These are phyloP conservation scores for Apodemus speciosus DNA, from an alignment of 2,113 vertebrate species.

Conservation along the genomic window DNA sequence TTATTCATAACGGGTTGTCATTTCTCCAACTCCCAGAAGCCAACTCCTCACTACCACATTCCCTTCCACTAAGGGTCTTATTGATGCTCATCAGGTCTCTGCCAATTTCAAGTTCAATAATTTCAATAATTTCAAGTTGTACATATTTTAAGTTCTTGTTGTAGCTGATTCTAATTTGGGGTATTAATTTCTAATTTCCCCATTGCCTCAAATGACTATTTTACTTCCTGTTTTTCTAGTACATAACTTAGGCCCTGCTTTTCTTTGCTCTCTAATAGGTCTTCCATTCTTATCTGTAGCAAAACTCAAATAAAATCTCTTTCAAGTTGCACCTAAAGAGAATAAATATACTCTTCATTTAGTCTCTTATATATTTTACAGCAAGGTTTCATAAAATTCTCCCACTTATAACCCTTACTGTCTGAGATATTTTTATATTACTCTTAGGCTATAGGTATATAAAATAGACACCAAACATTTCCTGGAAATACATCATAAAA, in stretches of 20 bases:
- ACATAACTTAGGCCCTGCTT: not conserved
- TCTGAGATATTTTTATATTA: not conserved
- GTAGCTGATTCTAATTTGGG: not conserved
- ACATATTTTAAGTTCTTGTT: not conserved
- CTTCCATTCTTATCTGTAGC: not conserved
- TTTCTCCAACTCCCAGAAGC: not conserved
- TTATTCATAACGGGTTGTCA: conserved; percentile 7
- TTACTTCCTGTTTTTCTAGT: not conserved
- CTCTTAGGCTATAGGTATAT: not conserved
- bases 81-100: not conserved
- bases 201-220: not conserved
- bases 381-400: not conserved
- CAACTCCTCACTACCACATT: not conserved
- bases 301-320: conserved; percentile 34
- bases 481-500: not conserved
- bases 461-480: not conserved
- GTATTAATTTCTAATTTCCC: not conserved
- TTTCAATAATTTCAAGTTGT: not conserved
- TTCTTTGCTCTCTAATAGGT: not conserved
- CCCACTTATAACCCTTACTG: not conserved
- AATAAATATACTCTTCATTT: conserved; percentile 52
- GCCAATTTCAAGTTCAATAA: no score
- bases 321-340: conserved; percentile 37
- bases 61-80: not conserved
- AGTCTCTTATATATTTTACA: not conserved